Base-by-base conservation (phyloP, 1,140 invertebrate genomes). In the Nixonia krombeini region DNA sequence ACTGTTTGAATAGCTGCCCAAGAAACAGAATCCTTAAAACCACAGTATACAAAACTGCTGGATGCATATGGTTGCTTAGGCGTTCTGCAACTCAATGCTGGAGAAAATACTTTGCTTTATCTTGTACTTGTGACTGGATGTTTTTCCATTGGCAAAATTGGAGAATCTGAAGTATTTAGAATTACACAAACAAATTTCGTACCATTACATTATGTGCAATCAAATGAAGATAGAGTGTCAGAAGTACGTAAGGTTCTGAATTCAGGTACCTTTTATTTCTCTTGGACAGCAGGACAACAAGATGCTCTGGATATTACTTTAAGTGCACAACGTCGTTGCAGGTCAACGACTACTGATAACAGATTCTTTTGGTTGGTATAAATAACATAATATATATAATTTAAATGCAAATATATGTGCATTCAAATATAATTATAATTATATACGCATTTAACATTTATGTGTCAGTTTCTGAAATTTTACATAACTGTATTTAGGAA, bases 191-290 rank as follows among this genome's bases (percentile, higher is more conserved):
- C 95, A 0, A 90, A 91, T 71, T 96, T 98, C 80, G 86, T 97
- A 1, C 94, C 96, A 2, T 84, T 98, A 37, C 90, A 93, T 76
- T 93, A 94, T 78, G 90, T 91, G 62, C 88, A 91, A 21, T 88
- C 87, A 8, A 89, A 94, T 76, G 92, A 95, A 70, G 94, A 95
- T 64, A 87, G 92, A 79, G 90, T 96, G 69, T 85, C 89, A 55
- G 91, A 97, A 80, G 89, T 88, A 21, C 78, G 92, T 50, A 97
- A 97, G 85, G 86, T 99, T 23, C 86, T 99, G 1, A 98, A 96
- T 82, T 98, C 96, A 15, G 96, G 96, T 7, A 97, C 96, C 10
- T 98, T 98, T 83, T 99, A 98, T 79, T 98, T 99, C 83, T 94
- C 95, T 1, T 96, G 95, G 91, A 88, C 87, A 13, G 62, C 81